phyloP scores from a whole-genome alignment of 2,797 vertebrate genomes.

The Poeciliopsis turneri region DNA sequence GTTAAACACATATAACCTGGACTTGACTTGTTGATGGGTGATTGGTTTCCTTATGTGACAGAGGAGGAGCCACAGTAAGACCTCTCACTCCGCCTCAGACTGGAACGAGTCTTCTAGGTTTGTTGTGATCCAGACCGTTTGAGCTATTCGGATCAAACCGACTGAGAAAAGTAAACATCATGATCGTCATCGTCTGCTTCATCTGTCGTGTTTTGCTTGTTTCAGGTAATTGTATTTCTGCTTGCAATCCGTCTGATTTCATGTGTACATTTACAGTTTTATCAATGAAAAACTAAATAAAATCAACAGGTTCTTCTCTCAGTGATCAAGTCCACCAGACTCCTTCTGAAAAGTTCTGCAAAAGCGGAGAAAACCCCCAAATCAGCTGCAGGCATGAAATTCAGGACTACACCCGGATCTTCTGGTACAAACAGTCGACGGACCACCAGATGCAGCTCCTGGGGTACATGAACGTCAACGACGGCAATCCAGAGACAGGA shows the following conservation, averaged over 20 bases:
- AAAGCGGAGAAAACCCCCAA: background rate
- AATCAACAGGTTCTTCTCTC: slow-evolving; percentile 6
- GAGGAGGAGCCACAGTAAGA: background rate
- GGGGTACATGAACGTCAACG: slow-evolving; percentile 28
- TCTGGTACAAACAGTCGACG: slow-evolving; percentile 63
- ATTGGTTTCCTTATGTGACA: background rate
- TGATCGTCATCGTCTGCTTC: background rate
- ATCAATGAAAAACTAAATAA: background rate
- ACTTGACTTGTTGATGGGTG: background rate
- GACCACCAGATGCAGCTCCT: slow-evolving; percentile 38
- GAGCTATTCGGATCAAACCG: background rate
- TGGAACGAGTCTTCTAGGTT: background rate
- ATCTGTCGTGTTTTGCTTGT: background rate
- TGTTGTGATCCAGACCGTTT: background rate
- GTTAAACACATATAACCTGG: too few relatives aligned
- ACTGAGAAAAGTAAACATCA: background rate
- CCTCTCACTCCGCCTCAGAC: background rate
- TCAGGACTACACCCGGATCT: slow-evolving; percentile 29
- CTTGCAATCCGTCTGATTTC: background rate
- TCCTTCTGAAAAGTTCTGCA: background rate
- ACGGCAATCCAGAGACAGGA: background rate
- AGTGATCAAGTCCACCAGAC: slow-evolving; percentile 9
- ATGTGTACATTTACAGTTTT: background rate
- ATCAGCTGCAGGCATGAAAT: slow-evolving; percentile 52
- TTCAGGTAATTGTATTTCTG: background rate